Percentiles rank a stretch among this genome's conserved stretches.
These are phyloP conservation scores for Anthopleura xanthogrammica DNA, from an alignment of 92 coral and sea anemone genomes.

Conservation along the genomic window DNA sequence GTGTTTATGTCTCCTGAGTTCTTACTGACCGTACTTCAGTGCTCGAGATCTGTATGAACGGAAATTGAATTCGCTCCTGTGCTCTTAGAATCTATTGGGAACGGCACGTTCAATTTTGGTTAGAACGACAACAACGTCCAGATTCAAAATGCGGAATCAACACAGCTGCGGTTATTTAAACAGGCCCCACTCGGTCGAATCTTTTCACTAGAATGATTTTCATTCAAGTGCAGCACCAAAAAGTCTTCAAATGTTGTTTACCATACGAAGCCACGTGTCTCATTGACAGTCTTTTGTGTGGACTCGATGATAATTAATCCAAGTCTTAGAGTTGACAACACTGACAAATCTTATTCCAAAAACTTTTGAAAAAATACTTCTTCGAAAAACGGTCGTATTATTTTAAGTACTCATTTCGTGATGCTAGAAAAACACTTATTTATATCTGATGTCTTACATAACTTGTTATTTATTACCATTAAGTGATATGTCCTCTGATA, in stretches of 20 bases:
- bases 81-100: slow-evolving; percentile 64
- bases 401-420: slow-evolving; percentile 25
- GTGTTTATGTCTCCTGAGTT: slow-evolving; percentile 16
- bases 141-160: slow-evolving; percentile 51
- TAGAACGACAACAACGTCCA: slow-evolving; percentile 72
- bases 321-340: slow-evolving; percentile 76
- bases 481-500: background rate
- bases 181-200: slow-evolving; percentile 49
- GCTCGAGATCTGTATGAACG: slow-evolving; percentile 47
- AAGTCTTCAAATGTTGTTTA: slow-evolving; percentile 72
- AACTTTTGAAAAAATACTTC: background rate
- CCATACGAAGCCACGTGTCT: slow-evolving; percentile 88
- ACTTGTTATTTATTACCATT: slow-evolving; percentile 17
- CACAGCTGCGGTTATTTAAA: slow-evolving; percentile 88
- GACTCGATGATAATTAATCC: slow-evolving; percentile 71
- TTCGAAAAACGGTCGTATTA: slow-evolving; percentile 2
- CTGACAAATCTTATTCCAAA: slow-evolving; percentile 62
- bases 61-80: slow-evolving; percentile 54
- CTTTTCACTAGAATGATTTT: slow-evolving; percentile 46
- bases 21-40: slow-evolving; percentile 10
- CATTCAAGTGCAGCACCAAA: slow-evolving; percentile 48
- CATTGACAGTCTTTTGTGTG: slow-evolving; percentile 88
- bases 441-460: slow-evolving; percentile 20
- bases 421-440: slow-evolving; percentile 17
- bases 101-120: slow-evolving; percentile 72